Conservation (phyloP, 2,113 vertebrate species). For the Petrocephalus zakoni region DNA sequence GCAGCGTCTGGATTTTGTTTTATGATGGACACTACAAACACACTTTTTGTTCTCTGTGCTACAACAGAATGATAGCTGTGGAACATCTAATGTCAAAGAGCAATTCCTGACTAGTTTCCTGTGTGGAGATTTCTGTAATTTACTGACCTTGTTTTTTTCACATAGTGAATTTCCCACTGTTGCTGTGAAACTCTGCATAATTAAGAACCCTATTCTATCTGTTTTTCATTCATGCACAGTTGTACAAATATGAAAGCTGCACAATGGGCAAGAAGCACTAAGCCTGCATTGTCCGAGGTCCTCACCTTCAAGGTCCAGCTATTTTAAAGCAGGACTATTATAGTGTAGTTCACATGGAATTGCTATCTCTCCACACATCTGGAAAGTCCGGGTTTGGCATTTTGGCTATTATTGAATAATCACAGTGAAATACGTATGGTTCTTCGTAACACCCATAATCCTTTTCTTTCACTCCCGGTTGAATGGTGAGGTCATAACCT, state of each 20-base stretch:
- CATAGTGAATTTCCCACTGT: too few relatives aligned
- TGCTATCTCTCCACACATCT: too few relatives aligned
- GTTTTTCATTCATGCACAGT: too few relatives aligned
- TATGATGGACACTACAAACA: not conserved
- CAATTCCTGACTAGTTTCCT: not conserved
- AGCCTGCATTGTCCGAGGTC: too few relatives aligned
- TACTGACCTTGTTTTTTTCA: not conserved
- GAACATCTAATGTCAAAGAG: not conserved
- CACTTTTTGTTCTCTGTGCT: not conserved
- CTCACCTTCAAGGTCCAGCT: too few relatives aligned
- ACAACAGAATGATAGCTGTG: not conserved
- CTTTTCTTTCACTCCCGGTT: not conserved
- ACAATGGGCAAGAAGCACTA: too few relatives aligned
- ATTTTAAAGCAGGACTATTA: too few relatives aligned
- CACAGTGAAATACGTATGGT: not conserved
- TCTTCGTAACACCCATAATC: not conserved
- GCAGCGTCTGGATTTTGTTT: not conserved
- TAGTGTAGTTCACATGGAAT: too few relatives aligned
- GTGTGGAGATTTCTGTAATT: not conserved
- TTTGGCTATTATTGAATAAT: not conserved
- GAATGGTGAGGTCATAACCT: not conserved
- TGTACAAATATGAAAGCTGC: too few relatives aligned
- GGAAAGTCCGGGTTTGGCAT: not conserved
- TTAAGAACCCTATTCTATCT: too few relatives aligned
- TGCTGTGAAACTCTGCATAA: too few relatives aligned